Base-by-base conservation (phyloP, 1,140 invertebrate genomes). In the Oryzaephilus surinamensis region DNA sequence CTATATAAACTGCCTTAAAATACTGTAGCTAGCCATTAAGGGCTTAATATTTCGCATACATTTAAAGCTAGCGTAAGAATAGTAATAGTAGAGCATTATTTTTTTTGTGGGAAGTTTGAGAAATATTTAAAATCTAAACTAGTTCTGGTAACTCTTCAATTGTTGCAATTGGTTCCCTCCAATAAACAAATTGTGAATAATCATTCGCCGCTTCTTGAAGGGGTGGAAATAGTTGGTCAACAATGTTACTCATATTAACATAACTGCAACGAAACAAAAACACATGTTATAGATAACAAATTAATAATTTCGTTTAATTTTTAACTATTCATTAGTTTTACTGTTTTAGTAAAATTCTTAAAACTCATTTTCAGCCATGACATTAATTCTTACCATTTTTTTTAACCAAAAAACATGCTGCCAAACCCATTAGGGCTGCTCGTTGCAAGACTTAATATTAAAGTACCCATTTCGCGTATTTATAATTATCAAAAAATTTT, bases 181-280 rank as follows among this genome's bases (percentile, higher is more conserved):
- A 97, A 63, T 85, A 97, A 39, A 81, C 79, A 55, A 92, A 92
- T 48, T 83, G 78, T 33, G 82, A 90, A 66, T 81, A 96, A 58
- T 94, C 89, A 51, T 80, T 81, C 14, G 76, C 75, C 3, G 74
- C 72, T 38, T 84, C 80, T 10, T 57, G 45, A 43, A 74, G 71
- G 12, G 73, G 74, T 38, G 93, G 93, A 62, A 95, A 97, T 60
- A 96, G 76, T 65, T 95, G 89, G 67, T 97, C 92, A 26, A 91
- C 90, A 40, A 95, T 79, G 64, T 87, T 81, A 45, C 84, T 88
- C 81, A 96, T 85, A 60, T 84, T 85, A 29, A 81, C 81, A 65
- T 96, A 96, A 54, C 90, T 95, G 70, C 6, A 76, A 70, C 21
- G n/a, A n/a, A 29, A 56, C 55, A 56, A 41, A 44, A 23, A 46